These are phyloP conservation scores for Helobdella robusta DNA, from an alignment of 2,888 invertebrate genomes.

Conservation along the genomic window DNA sequence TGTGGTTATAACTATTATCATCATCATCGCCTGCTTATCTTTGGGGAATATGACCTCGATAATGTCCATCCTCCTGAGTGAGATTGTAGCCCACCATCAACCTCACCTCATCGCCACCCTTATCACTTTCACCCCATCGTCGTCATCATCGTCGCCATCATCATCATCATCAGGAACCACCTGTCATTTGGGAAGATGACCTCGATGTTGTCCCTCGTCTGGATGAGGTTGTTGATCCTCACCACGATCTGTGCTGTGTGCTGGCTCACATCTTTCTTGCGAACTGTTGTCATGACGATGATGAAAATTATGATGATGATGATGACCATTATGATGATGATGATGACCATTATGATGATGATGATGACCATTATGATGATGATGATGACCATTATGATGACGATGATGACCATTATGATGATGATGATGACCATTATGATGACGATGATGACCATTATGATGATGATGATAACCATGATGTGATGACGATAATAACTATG, in stretches of 20 bases:
- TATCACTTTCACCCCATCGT: constrained; percentile 11
- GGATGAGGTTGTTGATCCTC: background rate
- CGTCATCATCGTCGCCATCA: constrained; percentile 19
- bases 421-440: too few relatives aligned
- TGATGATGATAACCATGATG: too few relatives aligned
- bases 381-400: too few relatives aligned
- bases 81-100: background rate
- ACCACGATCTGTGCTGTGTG: background rate
- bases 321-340: too few relatives aligned
- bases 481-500: too few relatives aligned
- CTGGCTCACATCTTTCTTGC: background rate
- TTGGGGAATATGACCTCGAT: background rate
- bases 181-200: background rate
- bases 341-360: too few relatives aligned
- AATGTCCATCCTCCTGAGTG: background rate
- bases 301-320: too few relatives aligned
- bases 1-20: background rate
- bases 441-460: too few relatives aligned
- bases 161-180: constrained; percentile 18
- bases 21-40: background rate
- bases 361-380: too few relatives aligned
- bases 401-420: too few relatives aligned
- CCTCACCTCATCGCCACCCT: background rate
- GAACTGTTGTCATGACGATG: too few relatives aligned
- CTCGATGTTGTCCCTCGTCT: background rate